Conservation (phyloP, 2,113 vertebrate species). For the Vanacampus margaritifer region DNA sequence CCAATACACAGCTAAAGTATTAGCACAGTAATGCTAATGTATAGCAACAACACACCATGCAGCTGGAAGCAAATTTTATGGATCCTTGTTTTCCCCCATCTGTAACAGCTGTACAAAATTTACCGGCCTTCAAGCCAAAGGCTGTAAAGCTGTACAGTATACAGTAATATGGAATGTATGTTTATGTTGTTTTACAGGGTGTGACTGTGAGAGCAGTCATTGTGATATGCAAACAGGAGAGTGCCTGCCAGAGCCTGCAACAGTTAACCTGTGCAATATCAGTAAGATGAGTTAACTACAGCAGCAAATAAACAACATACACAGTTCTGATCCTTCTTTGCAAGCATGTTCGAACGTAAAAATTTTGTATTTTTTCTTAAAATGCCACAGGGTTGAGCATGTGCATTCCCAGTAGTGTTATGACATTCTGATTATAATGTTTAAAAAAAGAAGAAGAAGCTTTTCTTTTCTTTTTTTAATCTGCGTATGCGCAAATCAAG, state of each 20-base stretch:
- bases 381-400: too few relatives aligned
- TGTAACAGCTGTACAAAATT: neutral
- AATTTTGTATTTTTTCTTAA: too few relatives aligned
- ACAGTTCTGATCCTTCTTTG: neutral
- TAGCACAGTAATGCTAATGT: constrained; percentile 1
- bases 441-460: too few relatives aligned
- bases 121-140: neutral
- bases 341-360: too few relatives aligned
- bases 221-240: constrained; percentile 89
- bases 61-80: neutral
- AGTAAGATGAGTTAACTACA: constrained; percentile 57
- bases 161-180: neutral
- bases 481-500: too few relatives aligned
- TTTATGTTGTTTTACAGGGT: constrained; percentile 70
- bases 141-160: neutral
- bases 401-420: too few relatives aligned
- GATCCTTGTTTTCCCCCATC: neutral
- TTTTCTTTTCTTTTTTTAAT: too few relatives aligned
- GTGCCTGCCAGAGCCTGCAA: constrained; percentile 77
- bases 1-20: neutral
- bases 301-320: neutral
- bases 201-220: constrained; percentile 82
- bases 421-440: too few relatives aligned
- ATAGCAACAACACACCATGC: neutral
- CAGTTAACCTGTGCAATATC: constrained; percentile 71